Percentiles rank a stretch among this genome's conserved stretches.
These are phyloP conservation scores for Beaufortia kweichowensis DNA, from an alignment of 2,113 vertebrate genomes.

Conservation along the genomic window DNA sequence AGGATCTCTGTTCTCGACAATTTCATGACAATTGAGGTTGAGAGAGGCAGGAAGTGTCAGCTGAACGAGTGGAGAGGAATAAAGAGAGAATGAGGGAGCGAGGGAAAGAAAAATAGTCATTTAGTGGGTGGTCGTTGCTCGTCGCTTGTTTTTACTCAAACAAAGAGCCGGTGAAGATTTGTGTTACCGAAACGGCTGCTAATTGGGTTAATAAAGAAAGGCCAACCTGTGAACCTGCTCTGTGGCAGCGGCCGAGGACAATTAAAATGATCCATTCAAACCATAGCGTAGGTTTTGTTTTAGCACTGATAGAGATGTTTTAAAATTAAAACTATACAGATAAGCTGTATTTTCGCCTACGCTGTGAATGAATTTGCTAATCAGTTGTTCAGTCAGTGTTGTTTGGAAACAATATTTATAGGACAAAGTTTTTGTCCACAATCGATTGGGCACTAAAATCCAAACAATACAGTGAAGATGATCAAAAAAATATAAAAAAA, in stretches of 20 bases:
- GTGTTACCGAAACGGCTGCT: conserved; percentile 43
- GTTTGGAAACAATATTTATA: too few species aligned
- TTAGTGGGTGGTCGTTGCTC: conserved; percentile 7
- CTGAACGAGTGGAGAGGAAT: neutral
- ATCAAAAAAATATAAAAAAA: too few species aligned
- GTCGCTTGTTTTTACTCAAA: conserved; percentile 18
- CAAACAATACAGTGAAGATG: too few species aligned
- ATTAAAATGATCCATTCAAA: conserved; percentile 30
- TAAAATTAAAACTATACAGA: too few species aligned
- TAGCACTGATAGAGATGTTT: too few species aligned
- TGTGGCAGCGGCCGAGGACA: conserved; percentile 42
- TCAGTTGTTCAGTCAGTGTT: too few species aligned
- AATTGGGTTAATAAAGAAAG: conserved; percentile 65
- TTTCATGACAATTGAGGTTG: conserved; percentile 69
- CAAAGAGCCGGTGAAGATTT: neutral
- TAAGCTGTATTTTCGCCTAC: too few species aligned
- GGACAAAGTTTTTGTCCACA: too few species aligned
- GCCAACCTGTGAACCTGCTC: conserved; percentile 48
- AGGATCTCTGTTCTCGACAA: conserved; percentile 61
- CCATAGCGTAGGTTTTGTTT: conserved; percentile 12
- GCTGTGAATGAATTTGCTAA: too few species aligned
- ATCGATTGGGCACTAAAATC: too few species aligned
- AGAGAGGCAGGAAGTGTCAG: conserved; percentile 31
- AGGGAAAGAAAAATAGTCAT: conserved; percentile 17
- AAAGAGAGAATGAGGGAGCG: neutral